phyloP scores from a whole-genome alignment of 2,888 invertebrate species.

The Eilema caniola region DNA sequence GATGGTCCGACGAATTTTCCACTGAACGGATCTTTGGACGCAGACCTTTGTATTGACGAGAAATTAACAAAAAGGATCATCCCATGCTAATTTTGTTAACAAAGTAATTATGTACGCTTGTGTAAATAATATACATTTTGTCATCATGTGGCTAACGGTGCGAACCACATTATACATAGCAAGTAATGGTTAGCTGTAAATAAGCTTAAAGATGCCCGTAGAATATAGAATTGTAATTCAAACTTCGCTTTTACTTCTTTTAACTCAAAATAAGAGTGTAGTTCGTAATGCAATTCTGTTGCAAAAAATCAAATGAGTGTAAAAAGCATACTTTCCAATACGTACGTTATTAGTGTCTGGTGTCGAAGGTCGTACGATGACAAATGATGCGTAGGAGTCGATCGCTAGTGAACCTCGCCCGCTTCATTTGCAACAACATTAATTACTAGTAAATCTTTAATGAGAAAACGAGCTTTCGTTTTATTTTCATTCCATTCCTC shows the following conservation, averaged over 20 bases:
- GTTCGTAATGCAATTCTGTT: conserved; percentile 38
- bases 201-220: background rate
- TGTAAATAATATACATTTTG: conserved; percentile 61
- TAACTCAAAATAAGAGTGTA: conserved; percentile 17
- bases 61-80: conserved; percentile 81
- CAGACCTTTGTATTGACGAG: conserved; percentile 82
- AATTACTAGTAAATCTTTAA: conserved; percentile 80
- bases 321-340: conserved; percentile 57
- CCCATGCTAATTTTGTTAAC: conserved; percentile 75
- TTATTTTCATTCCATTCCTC: conserved; percentile 58
- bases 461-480: conserved; percentile 67
- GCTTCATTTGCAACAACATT: conserved; percentile 81
- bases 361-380: conserved; percentile 79
- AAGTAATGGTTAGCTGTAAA: conserved; percentile 20
- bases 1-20: conserved; percentile 85
- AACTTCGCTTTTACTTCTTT: background rate
- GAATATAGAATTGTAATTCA: background rate
- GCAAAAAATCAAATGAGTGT: conserved; percentile 54
- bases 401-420: conserved; percentile 72
- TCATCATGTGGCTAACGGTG: conserved; percentile 43
- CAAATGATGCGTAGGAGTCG: conserved; percentile 83
- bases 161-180: conserved; percentile 30
- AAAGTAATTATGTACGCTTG: conserved; percentile 69
- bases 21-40: conserved; percentile 81
- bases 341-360: conserved; percentile 68